Evolutionary conservation across 2,888 invertebrate species (phyloP), one percentile per base, ranked within the genome.

Genomic region (Heliconius cydno): DNA sequence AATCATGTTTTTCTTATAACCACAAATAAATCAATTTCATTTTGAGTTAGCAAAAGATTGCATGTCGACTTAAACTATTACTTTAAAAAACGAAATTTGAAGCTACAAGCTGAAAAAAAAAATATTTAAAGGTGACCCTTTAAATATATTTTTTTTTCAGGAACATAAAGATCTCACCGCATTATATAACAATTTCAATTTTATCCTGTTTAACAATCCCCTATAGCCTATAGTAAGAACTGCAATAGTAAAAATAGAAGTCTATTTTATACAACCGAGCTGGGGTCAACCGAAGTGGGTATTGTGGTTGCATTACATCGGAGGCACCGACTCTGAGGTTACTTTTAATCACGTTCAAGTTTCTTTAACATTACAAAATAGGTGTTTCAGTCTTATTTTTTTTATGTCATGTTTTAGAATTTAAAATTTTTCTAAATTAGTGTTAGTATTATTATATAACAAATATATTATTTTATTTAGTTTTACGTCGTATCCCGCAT

Each of bases 271-370:
- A 30, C 19, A 30, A 60, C 41, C 30, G 28, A 63, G 68, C 74
- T 79, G 78, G 28, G 78, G 78, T 60, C 41, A 28, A 75, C 78
- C 74, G 63, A 75, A 68, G 78, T 73, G 68, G 74, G 78, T 63
- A 75, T 75, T 79, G 75, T 63, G 78, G 78, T 41, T 68, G 38
- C 78, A 68, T 73, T 65, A 75, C 78, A 74, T 67, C 52, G 78
- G 78, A 19, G 38, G 74, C 41, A 74, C 41, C 28, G 25, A 65
- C 38, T 65, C 74, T 73, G 79, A 67, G 79, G 79, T 73, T 79
- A 67, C 65, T 71, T 79, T 79, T 79, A 77, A 79, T 79, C 79
- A 77, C 63, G 73, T 60, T 79, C 79, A 72, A 60, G 73, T 68
- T 72, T 70, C 60, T 71, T 65, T 76, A 46, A 71, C 74, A 52